These are phyloP conservation scores for Stegodyphus dumicola DNA, from an alignment of 1,140 invertebrate species.

Conservation along the genomic window DNA sequence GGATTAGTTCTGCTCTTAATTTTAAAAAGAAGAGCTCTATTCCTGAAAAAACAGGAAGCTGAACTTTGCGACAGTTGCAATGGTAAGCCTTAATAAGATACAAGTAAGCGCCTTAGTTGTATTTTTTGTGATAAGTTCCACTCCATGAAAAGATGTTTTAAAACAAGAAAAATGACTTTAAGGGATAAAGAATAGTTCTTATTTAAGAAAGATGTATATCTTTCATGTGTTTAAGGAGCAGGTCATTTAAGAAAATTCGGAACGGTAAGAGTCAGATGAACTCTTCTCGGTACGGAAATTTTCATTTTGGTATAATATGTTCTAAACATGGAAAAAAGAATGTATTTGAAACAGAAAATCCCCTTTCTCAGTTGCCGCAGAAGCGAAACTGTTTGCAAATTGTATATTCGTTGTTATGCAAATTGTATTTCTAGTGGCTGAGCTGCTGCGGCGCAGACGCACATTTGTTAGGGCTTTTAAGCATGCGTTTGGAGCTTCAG, in stretches of 20 bases:
- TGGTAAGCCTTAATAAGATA: neutral
- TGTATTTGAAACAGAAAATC: neutral
- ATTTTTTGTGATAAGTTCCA: conserved; percentile 13
- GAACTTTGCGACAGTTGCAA: neutral
- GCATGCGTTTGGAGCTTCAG: no score
- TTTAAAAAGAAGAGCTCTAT: neutral
- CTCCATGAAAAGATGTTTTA: conserved; percentile 15
- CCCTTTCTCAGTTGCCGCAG: neutral
- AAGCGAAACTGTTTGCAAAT: conserved; percentile 17
- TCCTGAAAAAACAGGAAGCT: neutral
- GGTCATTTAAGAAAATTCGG: conserved; percentile 13
- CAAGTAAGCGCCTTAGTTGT: neutral
- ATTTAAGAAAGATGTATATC: conserved; percentile 2
- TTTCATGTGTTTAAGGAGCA: conserved; percentile 7
- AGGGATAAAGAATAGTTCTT: neutral
- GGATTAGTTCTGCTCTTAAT: neutral
- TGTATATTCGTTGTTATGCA: no score
- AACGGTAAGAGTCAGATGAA: neutral
- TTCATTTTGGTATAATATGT: neutral
- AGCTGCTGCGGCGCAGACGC: no score
- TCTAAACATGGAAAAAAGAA: neutral
- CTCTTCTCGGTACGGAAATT: neutral
- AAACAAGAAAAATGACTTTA: conserved; percentile 9
- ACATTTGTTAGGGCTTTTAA: no score
- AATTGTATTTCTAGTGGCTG: no score